Conservation (phyloP, 1,140 invertebrate genomes). For the Platyscapa corneri region DNA sequence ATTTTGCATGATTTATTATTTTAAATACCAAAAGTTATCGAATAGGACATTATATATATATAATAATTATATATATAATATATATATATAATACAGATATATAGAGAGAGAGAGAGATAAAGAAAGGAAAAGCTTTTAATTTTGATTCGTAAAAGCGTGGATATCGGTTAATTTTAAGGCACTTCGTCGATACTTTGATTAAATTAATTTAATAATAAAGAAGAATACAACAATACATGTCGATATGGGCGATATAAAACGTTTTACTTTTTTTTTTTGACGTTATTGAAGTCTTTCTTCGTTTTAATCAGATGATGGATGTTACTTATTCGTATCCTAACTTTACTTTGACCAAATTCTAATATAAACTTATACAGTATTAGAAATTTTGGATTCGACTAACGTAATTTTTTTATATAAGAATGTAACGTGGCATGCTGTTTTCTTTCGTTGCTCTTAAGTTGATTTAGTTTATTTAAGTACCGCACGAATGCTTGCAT, state of each 20-base stretch:
- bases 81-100: too few species aligned
- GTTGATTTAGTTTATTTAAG: conserved; percentile 8
- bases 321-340: not conserved
- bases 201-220: not conserved
- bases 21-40: too few species aligned
- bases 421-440: conserved; percentile 17
- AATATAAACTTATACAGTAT: not conserved
- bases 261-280: not conserved
- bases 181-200: not conserved
- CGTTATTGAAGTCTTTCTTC: not conserved
- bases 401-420: not conserved
- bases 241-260: not conserved
- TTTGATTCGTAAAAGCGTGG: not conserved
- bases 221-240: not conserved
- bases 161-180: not conserved
- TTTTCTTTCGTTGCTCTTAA: not conserved
- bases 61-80: too few species aligned
- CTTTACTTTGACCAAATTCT: not conserved
- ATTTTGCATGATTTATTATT: not conserved
- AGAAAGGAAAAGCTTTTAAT: not conserved
- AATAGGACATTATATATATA: too few species aligned
- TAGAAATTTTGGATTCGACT: not conserved
- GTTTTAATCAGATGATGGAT: not conserved
- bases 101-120: too few species aligned
- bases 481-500: conserved; percentile 5